Evolutionary conservation across 2,888 invertebrate genomes (phyloP), one percentile per base, ranked within the genome.

Genomic region (Orchesellides sinensis): DNA sequence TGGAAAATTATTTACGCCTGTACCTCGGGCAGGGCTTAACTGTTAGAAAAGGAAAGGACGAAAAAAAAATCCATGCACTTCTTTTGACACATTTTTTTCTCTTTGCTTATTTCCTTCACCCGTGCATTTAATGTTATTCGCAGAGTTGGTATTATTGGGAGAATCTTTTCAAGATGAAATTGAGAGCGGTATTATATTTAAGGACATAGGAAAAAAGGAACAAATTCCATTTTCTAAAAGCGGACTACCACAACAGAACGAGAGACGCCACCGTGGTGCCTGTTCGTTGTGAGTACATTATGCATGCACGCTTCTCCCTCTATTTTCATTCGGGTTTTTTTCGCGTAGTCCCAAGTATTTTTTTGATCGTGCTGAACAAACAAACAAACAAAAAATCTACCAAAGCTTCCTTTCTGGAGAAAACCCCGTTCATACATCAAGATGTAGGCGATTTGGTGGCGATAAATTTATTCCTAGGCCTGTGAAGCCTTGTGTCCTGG

Each of bases 1-100:
- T 66, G 54, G 75, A 66, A 66, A 75, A 75, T 75, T 75, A 65
- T 75, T 75, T 54, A 66, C 54, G 65, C 65, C 23, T 54, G 19
- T 66, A 63, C 73, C 73, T 47, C 74, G 12, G 56, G 66, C 75
- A 25, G 17, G 23, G 61, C 70, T 70, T 56, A 52, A 27, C 65
- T 63, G 47, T 65, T 47, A 23, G 10, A 56, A 29, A 17, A 29
- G 32, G 61, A 29, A 61, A 32, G 27, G 17, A n/a, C n/a, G n/a
- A n/a, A n/a, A n/a, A n/a, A n/a, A n/a, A n/a, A n/a, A 2, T 32
- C 27, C 49, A 32, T 17, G 49, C 23, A 21, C 23, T 40, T 40
- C n/a, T 49, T 21, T 70, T 52, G 69, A 47, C 72, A 45, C 35
- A 59, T 10, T 56, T 35, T 63, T 52, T 29, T 73, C 27, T 35